phyloP scores from a whole-genome alignment of 2,888 invertebrate genomes.

The Anoplius nigerrimus region DNA sequence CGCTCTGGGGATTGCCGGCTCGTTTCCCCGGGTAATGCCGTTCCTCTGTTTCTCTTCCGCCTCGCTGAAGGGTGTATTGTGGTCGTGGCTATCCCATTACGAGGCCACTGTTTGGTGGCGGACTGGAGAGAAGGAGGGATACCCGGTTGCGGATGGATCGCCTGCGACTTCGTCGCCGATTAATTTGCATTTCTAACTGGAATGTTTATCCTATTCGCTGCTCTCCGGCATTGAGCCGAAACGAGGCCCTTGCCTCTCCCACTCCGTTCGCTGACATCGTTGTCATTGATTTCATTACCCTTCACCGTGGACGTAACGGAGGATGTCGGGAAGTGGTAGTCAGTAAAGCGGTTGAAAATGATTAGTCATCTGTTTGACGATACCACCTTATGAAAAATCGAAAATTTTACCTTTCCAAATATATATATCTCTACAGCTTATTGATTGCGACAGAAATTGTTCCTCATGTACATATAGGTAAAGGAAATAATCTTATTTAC shows the following conservation, averaged over 20 bases:
- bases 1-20: conserved; percentile 55
- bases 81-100: conserved; percentile 68
- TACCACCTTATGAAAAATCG: too few species aligned
- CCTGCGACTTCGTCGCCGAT: conserved; percentile 47
- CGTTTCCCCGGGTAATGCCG: conserved; percentile 68
- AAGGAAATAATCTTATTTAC: too few species aligned
- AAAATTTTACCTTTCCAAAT: too few species aligned
- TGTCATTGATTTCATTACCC: too few species aligned
- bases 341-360: too few species aligned
- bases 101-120: conserved; percentile 62
- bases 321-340: too few species aligned
- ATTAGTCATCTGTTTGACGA: too few species aligned
- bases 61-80: conserved; percentile 70
- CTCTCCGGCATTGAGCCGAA: not conserved
- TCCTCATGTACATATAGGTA: too few species aligned
- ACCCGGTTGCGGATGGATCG: conserved; percentile 40
- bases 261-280: too few species aligned
- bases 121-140: conserved; percentile 41
- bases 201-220: conserved; percentile 22
- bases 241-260: not conserved
- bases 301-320: too few species aligned
- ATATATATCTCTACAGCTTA: too few species aligned
- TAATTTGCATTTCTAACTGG: conserved; percentile 60
- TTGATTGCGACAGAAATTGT: too few species aligned
- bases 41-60: conserved; percentile 73